Evolutionary conservation across 1,140 invertebrate species (phyloP), one percentile per base, ranked within the genome.

Genomic region (Magallana gigas): DNA sequence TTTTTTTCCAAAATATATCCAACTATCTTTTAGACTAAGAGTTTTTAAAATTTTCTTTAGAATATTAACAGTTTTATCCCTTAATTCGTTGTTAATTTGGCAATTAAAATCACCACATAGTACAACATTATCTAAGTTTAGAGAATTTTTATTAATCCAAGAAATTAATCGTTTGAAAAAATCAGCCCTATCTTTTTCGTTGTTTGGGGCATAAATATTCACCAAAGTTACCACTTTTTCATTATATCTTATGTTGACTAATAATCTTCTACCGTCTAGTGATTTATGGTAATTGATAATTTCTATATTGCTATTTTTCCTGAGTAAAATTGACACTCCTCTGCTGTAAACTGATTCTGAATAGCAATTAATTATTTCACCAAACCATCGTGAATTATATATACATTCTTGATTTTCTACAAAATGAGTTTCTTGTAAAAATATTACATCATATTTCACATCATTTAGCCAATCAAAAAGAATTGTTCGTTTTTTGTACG

Each of bases 301-400:
- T 68, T 68, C 64, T 18, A 18, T 18, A 68, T 16, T 18, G 23
- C n/a, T 16, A 18, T 18, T 68, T 68, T 68, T 16, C n/a, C 23
- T 68, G 9, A 68, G 23, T 6, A 68, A 68, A 48, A 48, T 48
- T 48, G 36, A 48, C 36, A 48, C 36, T 48, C 36, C 36, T 48
- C 36, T 48, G 36, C 36, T 48, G 36, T 48, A 48, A 48, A 48
- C 36, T 48, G 36, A 48, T 48, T 48, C 36, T 48, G 8, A 18
- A 18, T 68, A 18, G n/a, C 8, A 16, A 68, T 2, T 8, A n/a
- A 68, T 68, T 18, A 18, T 8, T n/a, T n/a, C 16, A 68, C 7
- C 62, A 68, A 68, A n/a, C 62, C 62, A 68, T 68, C 62, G 12
- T 8, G n/a, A 68, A 68, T 68, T 68, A 18, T 68, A 68, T 68